Conservation (phyloP, 2,113 vertebrate species). For the Cryptotis parvus region DNA sequence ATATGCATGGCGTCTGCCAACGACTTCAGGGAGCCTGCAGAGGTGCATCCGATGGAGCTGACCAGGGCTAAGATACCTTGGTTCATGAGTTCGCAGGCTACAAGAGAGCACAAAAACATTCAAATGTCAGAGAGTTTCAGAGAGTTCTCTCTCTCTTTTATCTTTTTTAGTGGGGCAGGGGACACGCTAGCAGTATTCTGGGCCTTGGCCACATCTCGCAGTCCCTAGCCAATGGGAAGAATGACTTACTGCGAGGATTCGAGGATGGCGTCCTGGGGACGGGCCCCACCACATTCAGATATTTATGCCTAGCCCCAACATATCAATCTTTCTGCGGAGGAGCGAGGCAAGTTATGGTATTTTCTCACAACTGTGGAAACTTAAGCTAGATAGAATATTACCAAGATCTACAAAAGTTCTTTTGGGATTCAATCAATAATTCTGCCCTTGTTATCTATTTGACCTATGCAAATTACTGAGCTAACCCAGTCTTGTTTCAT, state of each 20-base stretch:
- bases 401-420: neutral
- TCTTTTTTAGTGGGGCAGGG: neutral
- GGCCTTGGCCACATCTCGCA: no score
- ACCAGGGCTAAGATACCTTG: constrained; percentile 98
- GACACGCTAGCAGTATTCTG: neutral
- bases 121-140: neutral
- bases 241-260: no score
- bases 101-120: constrained; percentile 73
- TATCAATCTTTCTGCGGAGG: no score
- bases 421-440: neutral
- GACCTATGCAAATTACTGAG: neutral
- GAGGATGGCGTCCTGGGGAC: no score
- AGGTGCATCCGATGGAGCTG: constrained; percentile 98
- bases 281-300: no score
- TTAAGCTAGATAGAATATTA: neutral
- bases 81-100: constrained; percentile 99
- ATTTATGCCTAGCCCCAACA: no score
- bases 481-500: neutral
- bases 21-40: constrained; percentile 95
- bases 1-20: constrained; percentile 99
- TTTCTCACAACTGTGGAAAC: neutral
- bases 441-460: neutral
- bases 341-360: no score
- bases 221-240: no score
- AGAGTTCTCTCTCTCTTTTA: neutral